These are phyloP conservation scores for Theristicus caerulescens DNA, from an alignment of 2,113 vertebrate genomes.

Conservation along the genomic window DNA sequence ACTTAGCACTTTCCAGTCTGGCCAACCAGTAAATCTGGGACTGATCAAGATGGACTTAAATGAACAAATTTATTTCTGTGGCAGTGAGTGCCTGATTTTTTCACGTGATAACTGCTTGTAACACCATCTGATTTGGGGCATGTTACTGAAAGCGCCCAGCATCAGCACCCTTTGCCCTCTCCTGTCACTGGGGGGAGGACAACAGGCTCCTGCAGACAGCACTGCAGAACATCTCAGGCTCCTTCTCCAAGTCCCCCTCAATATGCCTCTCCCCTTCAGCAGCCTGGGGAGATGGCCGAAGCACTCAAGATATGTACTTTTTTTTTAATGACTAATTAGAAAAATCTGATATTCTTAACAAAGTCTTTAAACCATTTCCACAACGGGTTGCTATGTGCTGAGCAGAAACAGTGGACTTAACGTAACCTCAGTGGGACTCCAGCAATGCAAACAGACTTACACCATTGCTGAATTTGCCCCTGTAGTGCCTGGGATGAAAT, in stretches of 20 bases:
- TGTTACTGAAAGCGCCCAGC: not conserved
- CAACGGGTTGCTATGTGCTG: not conserved
- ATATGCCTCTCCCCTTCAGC: not conserved
- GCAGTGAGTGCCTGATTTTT: not conserved
- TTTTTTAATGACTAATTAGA: not conserved
- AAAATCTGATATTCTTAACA: not conserved
- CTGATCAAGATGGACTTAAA: not conserved
- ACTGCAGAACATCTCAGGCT: not conserved
- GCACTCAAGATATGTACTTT: not conserved
- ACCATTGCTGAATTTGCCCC: not conserved
- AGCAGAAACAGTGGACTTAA: not conserved
- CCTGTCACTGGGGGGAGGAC: too few relatives aligned
- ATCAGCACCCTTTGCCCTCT: not conserved
- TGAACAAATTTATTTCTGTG: not conserved
- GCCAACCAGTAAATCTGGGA: not conserved
- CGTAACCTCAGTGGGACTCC: not conserved
- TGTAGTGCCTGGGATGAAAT: not conserved
- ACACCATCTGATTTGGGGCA: not conserved
- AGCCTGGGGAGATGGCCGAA: not conserved
- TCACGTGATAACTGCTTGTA: not conserved
- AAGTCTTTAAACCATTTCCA: not conserved
- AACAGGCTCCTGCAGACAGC: not conserved
- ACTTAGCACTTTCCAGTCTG: not conserved
- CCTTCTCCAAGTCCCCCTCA: not conserved
- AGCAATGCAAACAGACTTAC: not conserved